Percentiles rank a stretch among this genome's conserved stretches.
These are phyloP conservation scores for Chauna torquata DNA, from an alignment of 2,113 vertebrate genomes.

Conservation along the genomic window DNA sequence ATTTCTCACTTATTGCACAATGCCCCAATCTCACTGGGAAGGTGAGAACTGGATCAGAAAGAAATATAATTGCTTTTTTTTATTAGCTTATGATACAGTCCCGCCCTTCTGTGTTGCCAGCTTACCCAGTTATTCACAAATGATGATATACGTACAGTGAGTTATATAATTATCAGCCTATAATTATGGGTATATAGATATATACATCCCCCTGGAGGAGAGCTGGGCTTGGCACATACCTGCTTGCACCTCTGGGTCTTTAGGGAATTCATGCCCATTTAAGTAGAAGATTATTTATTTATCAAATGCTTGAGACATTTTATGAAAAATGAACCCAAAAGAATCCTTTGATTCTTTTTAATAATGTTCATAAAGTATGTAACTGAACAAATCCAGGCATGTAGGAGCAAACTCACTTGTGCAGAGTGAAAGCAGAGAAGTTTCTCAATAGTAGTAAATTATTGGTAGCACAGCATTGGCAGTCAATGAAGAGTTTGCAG, in stretches of 20 bases:
- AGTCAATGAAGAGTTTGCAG: conserved; percentile 40
- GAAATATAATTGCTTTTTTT: conserved; percentile 82
- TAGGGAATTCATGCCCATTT: conserved; percentile 62
- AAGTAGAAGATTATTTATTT: conserved; percentile 62
- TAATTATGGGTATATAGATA: conserved; percentile 81
- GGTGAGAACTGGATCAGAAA: conserved; percentile 81
- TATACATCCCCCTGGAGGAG: conserved; percentile 79
- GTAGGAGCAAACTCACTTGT: conserved; percentile 46
- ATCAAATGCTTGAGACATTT: conserved; percentile 66
- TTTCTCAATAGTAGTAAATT: conserved; percentile 56
- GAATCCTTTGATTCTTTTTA: conserved; percentile 64
- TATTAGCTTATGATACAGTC: conserved; percentile 79
- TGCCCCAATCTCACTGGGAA: conserved; percentile 71
- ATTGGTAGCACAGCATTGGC: conserved; percentile 41
- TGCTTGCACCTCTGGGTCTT: conserved; percentile 56
- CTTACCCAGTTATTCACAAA: conserved; percentile 77
- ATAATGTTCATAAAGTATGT: conserved; percentile 33
- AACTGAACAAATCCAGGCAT: conserved; percentile 59
- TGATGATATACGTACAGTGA: conserved; percentile 77
- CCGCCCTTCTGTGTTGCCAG: conserved; percentile 76
- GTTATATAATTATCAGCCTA: conserved; percentile 83
- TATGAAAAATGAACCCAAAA: conserved; percentile 67
- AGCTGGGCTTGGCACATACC: conserved; percentile 66
- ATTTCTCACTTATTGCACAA: conserved; percentile 76
- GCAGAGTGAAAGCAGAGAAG: not conserved